Base-by-base conservation (phyloP, 92 coral and sea anemone species). In the Zoanthus sociatus region DNA sequence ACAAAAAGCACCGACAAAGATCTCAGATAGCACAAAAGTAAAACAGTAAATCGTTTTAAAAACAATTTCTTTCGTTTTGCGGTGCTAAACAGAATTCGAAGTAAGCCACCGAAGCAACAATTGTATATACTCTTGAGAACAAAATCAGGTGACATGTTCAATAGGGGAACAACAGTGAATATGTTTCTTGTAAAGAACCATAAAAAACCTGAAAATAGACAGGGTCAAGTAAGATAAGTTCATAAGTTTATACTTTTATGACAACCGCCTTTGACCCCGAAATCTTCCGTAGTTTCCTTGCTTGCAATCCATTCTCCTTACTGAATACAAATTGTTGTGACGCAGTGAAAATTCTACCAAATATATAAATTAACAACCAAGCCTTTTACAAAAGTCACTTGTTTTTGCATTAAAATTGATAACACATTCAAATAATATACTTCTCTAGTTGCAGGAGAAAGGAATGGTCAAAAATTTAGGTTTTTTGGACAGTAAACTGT, bases 271-370 rank as follows among this genome's bases (percentile, higher is more conserved):
- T 76, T 76, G 79, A 76, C 63, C 79, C 21, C 44, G 11, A 76
- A 51, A 6, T 14, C 8, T 76, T 75, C 14, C 17, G 51, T 5
- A 3, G 18, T 30, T 47, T 63, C 12, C 37, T 1, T 10, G 18
- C 3, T 76, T 18, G 79, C 48, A 48, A 6, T 48, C 60, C 33
- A 60, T 20, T 60, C 30, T 9, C 20, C 48, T 16, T 79, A 64
- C 73, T 18, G 30, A n/a, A 79, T 42, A 44, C n/a, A 66, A 63
- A 21, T 26, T 79, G n/a, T 79, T 45, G 73, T 79, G 84, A 79
- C 84, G 84, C 84, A 79, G 73, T 79, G 17, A 37, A 64, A 79
- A 79, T 79, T 76, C 71, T 79, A 48, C 42, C 10, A 64, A 45
- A 58, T n/a, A 79, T 45, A 51, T 66, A 46, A 31, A 11, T 66